A percentile compares a stretch with the other conserved stretches of the same genome.
Conservation (phyloP, 1,140 invertebrate genomes). For the Aradophagus sp. region DNA sequence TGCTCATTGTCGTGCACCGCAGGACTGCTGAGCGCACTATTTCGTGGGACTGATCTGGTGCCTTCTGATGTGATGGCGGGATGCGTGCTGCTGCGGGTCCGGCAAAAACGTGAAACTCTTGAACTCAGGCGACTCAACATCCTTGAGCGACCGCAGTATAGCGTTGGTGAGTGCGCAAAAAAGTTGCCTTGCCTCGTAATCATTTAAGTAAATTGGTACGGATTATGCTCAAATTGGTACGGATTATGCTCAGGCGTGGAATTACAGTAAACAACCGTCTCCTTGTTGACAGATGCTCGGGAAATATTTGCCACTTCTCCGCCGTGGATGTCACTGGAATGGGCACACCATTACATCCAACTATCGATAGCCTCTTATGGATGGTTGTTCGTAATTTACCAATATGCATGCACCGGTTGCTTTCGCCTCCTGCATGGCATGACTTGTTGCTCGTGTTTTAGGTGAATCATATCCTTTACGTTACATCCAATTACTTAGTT, state of each 20-base stretch:
- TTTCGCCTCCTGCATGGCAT: conserved; percentile 82
- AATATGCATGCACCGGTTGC: conserved; percentile 83
- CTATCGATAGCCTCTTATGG: conserved; percentile 90
- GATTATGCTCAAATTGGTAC: no score
- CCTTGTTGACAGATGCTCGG: conserved; percentile 66
- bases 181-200: conserved; percentile 7
- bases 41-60: conserved; percentile 89
- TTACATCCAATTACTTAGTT: conserved; percentile 26
- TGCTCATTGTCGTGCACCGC: conserved; percentile 4
- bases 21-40: conserved; percentile 83
- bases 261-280: conserved; percentile 15
- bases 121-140: conserved; percentile 82
- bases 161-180: conserved; percentile 73
- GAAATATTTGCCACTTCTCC: conserved; percentile 78
- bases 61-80: conserved; percentile 92
- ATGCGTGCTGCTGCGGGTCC: conserved; percentile 84
- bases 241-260: not conserved
- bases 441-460: conserved; percentile 83
- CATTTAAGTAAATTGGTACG: conserved; percentile 1
- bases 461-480: conserved; percentile 42
- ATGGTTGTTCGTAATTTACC: conserved; percentile 91
- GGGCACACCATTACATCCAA: conserved; percentile 84
- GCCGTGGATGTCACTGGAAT: conserved; percentile 86
- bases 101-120: conserved; percentile 82
- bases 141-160: conserved; percentile 81